Conservation (phyloP, 1,140 invertebrate genomes). For the Lutraria rhynchaena region DNA sequence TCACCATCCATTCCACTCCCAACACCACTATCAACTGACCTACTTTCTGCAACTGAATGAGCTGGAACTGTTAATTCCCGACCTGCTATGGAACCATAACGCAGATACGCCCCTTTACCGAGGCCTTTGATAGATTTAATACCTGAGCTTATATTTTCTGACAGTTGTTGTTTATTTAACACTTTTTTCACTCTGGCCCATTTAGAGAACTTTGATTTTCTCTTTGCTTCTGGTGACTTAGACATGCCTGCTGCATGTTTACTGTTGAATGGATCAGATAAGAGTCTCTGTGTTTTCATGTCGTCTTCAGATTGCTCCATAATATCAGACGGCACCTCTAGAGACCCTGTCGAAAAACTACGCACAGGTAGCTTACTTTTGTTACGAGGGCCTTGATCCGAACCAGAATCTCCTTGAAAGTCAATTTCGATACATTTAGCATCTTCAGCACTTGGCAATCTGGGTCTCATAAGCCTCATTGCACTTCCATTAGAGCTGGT, state of each 20-base stretch:
- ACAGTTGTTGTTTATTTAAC: constrained; percentile 73
- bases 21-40: constrained; percentile 74
- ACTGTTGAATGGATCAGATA: constrained; percentile 57
- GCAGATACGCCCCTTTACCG: constrained; percentile 62
- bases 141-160: constrained; percentile 73
- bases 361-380: constrained; percentile 68
- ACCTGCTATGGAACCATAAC: constrained; percentile 60
- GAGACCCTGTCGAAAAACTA: constrained; percentile 78
- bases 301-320: constrained; percentile 72
- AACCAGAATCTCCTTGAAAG: constrained; percentile 67
- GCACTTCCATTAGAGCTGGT: constrained; percentile 28
- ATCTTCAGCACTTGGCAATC: constrained; percentile 75
- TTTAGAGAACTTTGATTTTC: constrained; percentile 77
- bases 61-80: constrained; percentile 69
- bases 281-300: constrained; percentile 55
- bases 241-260: constrained; percentile 55
- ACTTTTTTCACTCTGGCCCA: constrained; percentile 80
- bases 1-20: constrained; percentile 72
- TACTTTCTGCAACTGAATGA: constrained; percentile 60
- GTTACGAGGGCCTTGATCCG: constrained; percentile 67
- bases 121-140: constrained; percentile 71
- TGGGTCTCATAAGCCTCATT: constrained; percentile 51
- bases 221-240: constrained; percentile 69
- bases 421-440: constrained; percentile 71
- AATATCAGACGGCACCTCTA: constrained; percentile 75